phyloP scores from a whole-genome alignment of 2,888 invertebrate genomes.

The Lasioglossum zephyrum region DNA sequence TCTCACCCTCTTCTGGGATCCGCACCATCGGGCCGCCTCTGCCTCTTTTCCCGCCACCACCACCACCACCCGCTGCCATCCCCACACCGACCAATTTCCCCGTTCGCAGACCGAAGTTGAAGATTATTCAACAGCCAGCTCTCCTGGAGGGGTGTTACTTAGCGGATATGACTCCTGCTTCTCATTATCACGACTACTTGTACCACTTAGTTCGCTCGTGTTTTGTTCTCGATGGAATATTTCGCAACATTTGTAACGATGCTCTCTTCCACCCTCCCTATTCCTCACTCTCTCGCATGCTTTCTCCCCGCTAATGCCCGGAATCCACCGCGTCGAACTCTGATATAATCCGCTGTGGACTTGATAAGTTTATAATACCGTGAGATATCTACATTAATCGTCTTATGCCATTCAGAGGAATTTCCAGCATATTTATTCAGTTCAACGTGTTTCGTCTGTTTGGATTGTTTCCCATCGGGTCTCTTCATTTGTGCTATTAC shows the following conservation, averaged over 20 bases:
- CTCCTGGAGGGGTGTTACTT: background rate
- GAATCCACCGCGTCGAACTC: background rate
- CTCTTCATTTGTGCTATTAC: background rate
- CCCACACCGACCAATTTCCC: constrained; percentile 2
- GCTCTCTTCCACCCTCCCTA: background rate
- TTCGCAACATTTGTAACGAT: background rate
- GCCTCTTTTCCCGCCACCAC: background rate
- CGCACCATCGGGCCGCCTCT: background rate
- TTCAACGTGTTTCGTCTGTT: background rate
- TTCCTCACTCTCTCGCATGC: background rate
- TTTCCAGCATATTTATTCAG: background rate
- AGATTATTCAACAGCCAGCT: constrained; percentile 20
- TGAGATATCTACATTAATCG: background rate
- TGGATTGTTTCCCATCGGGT: background rate
- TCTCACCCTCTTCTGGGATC: constrained; percentile 41
- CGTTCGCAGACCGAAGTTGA: constrained; percentile 5
- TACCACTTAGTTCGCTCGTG: background rate
- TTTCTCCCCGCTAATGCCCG: background rate
- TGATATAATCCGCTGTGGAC: background rate
- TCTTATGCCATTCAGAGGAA: background rate
- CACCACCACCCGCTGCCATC: background rate
- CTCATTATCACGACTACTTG: constrained; percentile 12
- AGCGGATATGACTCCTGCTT: constrained; percentile 13
- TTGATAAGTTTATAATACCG: constrained; percentile 2
- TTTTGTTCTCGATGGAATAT: background rate